Evolutionary conservation across 2,888 invertebrate species (phyloP), one percentile per base, ranked within the genome.

Genomic region (Drosophila picticornis): DNA sequence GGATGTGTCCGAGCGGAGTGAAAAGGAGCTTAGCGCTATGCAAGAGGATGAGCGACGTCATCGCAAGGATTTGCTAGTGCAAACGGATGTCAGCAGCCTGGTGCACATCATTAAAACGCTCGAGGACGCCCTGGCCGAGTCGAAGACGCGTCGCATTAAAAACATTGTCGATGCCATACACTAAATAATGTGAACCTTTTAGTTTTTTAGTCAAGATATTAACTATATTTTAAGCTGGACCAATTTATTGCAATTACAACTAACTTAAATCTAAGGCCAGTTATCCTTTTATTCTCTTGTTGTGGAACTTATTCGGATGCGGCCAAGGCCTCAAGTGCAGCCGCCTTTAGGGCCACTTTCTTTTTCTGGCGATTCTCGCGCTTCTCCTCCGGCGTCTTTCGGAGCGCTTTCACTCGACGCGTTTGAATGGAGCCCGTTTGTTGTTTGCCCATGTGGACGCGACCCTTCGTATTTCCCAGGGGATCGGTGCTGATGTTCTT

Each of bases 381-480:
- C 83, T 94, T 95, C 88, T 97, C 97, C 70, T 95, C 95, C 0
- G 95, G 93, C 0, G 96, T 95, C 92, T 97, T 97, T 88, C 96
- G 96, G 59, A 98, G 94, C 46, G 97, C 98, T 93, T 98, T 98
- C 95, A 98, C 96, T 93, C 98, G 98, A 72, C 98, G 95, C 4
- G 98, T 98, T 92, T 99, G 98, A 61, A 92, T 93, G 80, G 95
- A 96, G 61, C 95, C 94, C 38, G 99, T 95, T 87, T 98, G 96
- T 91, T 99, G 99, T 86, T 96, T 96, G 80, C 97, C 97, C 94
- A 99, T 95, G 93, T 99, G 99, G 67, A 99, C 96, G 60, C 98
- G 96, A 50, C 98, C 99, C 90, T 97, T 95, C 86, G 96, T 97
- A 11, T 96, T 96, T 63, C 99, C 99, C 90, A 99, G 96, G 4